Evolutionary conservation across 2,888 invertebrate species (phyloP).

Genomic region (Trissolcus japonicus): DNA sequence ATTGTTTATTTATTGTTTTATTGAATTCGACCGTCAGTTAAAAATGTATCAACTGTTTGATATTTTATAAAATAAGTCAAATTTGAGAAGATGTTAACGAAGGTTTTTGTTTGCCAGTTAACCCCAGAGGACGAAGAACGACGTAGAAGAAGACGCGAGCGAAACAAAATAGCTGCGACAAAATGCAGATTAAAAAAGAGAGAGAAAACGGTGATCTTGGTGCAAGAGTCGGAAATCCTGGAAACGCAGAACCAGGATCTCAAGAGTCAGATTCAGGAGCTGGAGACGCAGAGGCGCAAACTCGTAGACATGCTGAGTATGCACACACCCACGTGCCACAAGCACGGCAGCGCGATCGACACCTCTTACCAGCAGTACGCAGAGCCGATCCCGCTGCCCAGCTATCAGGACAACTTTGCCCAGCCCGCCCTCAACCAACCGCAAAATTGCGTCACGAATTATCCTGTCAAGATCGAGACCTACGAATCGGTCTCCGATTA

Average conservation of each 20-base stretch:
- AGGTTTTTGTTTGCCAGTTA: constrained; percentile 78
- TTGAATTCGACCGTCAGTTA: background rate
- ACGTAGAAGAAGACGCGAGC: constrained; percentile 88
- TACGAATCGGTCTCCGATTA: constrained; percentile 69
- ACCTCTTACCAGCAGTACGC: constrained; percentile 74
- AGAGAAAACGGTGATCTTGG: constrained; percentile 89
- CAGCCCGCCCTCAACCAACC: constrained; percentile 68
- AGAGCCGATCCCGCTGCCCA: constrained; percentile 69
- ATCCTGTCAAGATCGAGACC: constrained; percentile 72
- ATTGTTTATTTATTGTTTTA: background rate
- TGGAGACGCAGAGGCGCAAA: constrained; percentile 87
- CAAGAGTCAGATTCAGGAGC: constrained; percentile 88
- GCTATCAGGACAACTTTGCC: constrained; percentile 73
- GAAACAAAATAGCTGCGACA: constrained; percentile 96
- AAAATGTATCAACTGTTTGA: background rate
- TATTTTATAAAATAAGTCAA: background rate
- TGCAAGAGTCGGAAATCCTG: constrained; percentile 89
- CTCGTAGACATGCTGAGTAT: constrained; percentile 87
- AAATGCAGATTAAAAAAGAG: constrained; percentile 96
- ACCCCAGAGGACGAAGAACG: constrained; percentile 95
- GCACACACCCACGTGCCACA: constrained; percentile 85
- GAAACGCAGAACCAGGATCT: constrained; percentile 91
- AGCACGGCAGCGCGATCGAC: constrained; percentile 68
- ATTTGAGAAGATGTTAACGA: background rate
- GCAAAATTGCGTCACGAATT: constrained; percentile 71